These are phyloP conservation scores for Tetheella fluctuosa DNA, from an alignment of 2,888 invertebrate genomes.

Conservation along the genomic window DNA sequence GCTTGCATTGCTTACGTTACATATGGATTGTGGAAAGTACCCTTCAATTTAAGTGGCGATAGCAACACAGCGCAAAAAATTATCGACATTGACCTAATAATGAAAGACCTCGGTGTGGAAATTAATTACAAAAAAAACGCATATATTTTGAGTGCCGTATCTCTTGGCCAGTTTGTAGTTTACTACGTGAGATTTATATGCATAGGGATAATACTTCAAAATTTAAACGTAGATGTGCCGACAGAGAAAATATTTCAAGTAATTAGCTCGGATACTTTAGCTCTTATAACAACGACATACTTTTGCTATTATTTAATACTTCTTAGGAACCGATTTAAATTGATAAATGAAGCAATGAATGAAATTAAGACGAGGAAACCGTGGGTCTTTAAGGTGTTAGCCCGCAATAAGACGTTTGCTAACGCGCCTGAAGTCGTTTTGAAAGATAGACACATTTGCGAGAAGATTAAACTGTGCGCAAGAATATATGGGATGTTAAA, in stretches of 20 bases:
- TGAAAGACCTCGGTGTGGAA: conserved; percentile 48
- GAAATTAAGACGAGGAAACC: conserved; percentile 47
- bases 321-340: conserved; percentile 50
- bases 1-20: conserved; percentile 45
- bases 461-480: conserved; percentile 59
- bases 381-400: conserved; percentile 48
- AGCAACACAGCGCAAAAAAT: conserved; percentile 41
- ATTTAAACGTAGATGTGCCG: conserved; percentile 45
- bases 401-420: conserved; percentile 37
- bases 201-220: conserved; percentile 47
- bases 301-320: conserved; percentile 51
- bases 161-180: conserved; percentile 40
- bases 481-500: conserved; percentile 57
- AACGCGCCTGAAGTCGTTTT: conserved; percentile 41
- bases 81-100: conserved; percentile 50
- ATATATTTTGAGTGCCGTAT: conserved; percentile 33
- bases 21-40: conserved; percentile 55
- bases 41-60: conserved; percentile 48
- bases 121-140: conserved; percentile 49
- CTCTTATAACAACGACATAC: conserved; percentile 47
- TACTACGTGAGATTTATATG: conserved; percentile 46
- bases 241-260: conserved; percentile 57
- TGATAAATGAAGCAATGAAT: conserved; percentile 53
- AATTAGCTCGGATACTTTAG: conserved; percentile 48
- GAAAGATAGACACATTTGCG: conserved; percentile 52